These are phyloP conservation scores for Gorsachius goisagi DNA, from an alignment of 2,113 vertebrate species.

Conservation along the genomic window DNA sequence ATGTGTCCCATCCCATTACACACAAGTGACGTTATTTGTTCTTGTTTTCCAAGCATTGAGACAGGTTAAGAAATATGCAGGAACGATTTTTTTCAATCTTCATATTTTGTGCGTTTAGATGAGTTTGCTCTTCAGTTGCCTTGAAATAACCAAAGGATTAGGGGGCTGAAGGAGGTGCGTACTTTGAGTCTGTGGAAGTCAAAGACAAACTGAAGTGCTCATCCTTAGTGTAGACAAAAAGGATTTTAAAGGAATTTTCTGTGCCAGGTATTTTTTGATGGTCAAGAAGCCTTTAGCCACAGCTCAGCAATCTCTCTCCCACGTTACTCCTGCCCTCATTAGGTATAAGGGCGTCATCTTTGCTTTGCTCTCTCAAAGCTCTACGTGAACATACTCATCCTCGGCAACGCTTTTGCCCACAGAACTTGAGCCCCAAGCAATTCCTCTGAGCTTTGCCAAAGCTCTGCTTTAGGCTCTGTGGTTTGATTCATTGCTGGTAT, in stretches of 20 bases:
- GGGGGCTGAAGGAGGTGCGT: background rate
- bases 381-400: accelerated
- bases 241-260: background rate
- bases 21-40: accelerated
- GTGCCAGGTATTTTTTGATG: background rate
- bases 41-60: background rate
- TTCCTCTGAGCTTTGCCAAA: background rate
- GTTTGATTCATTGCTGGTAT: accelerated
- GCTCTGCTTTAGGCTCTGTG: background rate
- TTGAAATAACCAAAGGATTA: background rate
- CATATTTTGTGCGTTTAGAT: accelerated
- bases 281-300: background rate
- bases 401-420: background rate
- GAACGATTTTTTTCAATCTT: background rate
- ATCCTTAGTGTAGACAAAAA: background rate
- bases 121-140: background rate
- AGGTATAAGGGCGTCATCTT: background rate
- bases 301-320: background rate
- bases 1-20: background rate
- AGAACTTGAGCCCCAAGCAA: background rate
- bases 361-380: background rate
- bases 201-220: background rate
- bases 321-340: accelerated
- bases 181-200: background rate
- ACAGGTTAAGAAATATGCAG: background rate